These are phyloP conservation scores for Spodoptera littoralis DNA, from an alignment of 2,888 invertebrate species.

Conservation along the genomic window DNA sequence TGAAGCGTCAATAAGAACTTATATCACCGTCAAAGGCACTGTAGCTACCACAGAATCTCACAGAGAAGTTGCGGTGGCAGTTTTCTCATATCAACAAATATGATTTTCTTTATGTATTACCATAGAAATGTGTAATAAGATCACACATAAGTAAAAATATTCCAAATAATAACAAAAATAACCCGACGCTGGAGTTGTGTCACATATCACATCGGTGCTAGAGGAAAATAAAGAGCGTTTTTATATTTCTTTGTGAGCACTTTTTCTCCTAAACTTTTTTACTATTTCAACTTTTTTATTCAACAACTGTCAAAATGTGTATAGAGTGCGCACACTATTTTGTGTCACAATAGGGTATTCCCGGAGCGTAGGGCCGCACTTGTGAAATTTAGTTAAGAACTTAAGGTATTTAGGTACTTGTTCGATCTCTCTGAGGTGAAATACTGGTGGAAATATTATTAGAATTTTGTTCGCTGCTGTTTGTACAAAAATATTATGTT, in stretches of 20 bases:
- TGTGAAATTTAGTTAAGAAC: constrained; percentile 72
- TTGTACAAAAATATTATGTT: constrained; percentile 1
- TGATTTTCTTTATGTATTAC: constrained; percentile 62
- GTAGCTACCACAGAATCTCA: constrained; percentile 39
- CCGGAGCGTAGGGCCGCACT: constrained; percentile 63
- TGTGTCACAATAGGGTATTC: constrained; percentile 73
- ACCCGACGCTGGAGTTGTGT: constrained; percentile 52
- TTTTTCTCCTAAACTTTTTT: constrained; percentile 59
- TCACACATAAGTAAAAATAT: constrained; percentile 66
- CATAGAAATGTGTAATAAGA: constrained; percentile 73
- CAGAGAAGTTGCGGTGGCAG: constrained; percentile 46
- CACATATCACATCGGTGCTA: constrained; percentile 51
- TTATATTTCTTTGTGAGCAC: constrained; percentile 57
- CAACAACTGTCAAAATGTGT: constrained; percentile 64
- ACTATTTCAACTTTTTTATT: constrained; percentile 66
- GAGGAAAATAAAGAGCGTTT: constrained; percentile 56
- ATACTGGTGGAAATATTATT: constrained; percentile 54
- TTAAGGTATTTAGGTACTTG: constrained; percentile 63
- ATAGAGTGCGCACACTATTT: constrained; percentile 63
- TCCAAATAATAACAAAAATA: constrained; percentile 66
- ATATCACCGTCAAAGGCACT: constrained; percentile 41
- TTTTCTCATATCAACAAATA: constrained; percentile 55
- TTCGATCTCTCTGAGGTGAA: constrained; percentile 56
- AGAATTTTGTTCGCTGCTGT: constrained; percentile 34
- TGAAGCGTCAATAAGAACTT: constrained; percentile 41